Conservation (phyloP, 1,140 invertebrate species). For the Dysdera silvatica region DNA sequence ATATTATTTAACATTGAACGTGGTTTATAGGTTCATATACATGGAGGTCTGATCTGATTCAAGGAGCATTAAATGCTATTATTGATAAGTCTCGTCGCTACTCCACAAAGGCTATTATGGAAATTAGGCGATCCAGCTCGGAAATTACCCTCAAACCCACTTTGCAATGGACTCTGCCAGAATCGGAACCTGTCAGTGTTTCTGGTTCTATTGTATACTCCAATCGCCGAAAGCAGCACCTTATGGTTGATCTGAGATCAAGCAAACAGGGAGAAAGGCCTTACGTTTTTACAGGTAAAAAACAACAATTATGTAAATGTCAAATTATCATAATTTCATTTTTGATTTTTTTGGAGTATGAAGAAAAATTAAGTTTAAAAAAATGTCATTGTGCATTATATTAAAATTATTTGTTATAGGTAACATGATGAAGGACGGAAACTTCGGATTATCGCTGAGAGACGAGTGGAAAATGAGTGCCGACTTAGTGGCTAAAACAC, state of each 20-base stretch:
- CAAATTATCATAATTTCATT: neutral
- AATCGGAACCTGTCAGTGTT: neutral
- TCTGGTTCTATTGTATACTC: neutral
- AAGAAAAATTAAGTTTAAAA: neutral
- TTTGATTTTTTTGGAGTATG: neutral
- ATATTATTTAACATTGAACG: no score
- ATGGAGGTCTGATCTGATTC: neutral
- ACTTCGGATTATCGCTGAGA: neutral
- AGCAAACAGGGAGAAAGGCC: slow-evolving; percentile 1
- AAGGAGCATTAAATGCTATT: neutral
- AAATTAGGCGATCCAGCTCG: neutral
- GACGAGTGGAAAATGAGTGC: slow-evolving; percentile 21
- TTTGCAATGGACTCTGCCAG: neutral
- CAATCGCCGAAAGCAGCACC: slow-evolving; percentile 15
- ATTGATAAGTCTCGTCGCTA: neutral
- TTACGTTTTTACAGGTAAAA: slow-evolving; percentile 4
- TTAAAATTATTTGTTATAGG: slow-evolving; percentile 11
- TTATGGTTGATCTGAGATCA: slow-evolving; percentile 5
- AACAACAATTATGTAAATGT: neutral
- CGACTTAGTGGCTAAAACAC: neutral
- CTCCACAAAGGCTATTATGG: neutral
- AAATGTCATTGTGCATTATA: no score
- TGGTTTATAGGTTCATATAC: slow-evolving; percentile 16
- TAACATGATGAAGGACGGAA: slow-evolving; percentile 18
- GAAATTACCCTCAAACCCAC: neutral